Evolutionary conservation across 2,797 vertebrate genomes (phyloP).

Genomic region (Helostoma temminkii): DNA sequence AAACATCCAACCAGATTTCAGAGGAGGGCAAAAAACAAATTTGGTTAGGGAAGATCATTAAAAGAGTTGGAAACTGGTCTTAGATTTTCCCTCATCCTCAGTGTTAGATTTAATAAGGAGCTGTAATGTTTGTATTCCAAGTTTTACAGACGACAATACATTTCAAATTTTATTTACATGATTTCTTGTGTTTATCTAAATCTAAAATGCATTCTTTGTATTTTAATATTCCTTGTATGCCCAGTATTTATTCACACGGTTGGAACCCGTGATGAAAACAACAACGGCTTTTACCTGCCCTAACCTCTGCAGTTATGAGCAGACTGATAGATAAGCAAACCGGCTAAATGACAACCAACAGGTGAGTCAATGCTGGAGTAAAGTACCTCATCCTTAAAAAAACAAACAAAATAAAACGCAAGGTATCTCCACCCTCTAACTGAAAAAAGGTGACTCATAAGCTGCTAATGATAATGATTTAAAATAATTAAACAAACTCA

Average conservation of each 20-base stretch:
- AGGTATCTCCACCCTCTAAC: constrained; percentile 61
- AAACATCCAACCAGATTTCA: constrained; percentile 49
- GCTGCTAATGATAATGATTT: constrained; percentile 40
- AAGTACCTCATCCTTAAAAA: constrained; percentile 41
- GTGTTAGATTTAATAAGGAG: constrained; percentile 19
- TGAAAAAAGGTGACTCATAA: constrained; percentile 70
- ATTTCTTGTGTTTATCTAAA: no score
- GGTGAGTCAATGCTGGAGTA: constrained; percentile 56
- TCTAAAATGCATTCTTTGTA: neutral
- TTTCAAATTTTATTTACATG: no score
- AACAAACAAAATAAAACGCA: constrained; percentile 52
- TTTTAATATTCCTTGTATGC: constrained; percentile 10
- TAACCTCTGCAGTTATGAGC: constrained; percentile 37
- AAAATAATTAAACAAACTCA: constrained; percentile 27
- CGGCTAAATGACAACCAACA: constrained; percentile 34
- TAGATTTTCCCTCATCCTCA: constrained; percentile 40
- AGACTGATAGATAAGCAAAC: constrained; percentile 43
- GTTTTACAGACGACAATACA: no score
- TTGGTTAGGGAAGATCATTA: constrained; percentile 49
- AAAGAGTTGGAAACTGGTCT: constrained; percentile 24
- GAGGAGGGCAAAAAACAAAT: constrained; percentile 38
- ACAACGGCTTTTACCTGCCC: constrained; percentile 8
- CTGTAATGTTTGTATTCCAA: neutral
- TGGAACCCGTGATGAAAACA: constrained; percentile 35
- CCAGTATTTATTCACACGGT: constrained; percentile 21